Evolutionary conservation across 2,113 vertebrate genomes (phyloP).

Genomic region (Hippocampus barbouri): DNA sequence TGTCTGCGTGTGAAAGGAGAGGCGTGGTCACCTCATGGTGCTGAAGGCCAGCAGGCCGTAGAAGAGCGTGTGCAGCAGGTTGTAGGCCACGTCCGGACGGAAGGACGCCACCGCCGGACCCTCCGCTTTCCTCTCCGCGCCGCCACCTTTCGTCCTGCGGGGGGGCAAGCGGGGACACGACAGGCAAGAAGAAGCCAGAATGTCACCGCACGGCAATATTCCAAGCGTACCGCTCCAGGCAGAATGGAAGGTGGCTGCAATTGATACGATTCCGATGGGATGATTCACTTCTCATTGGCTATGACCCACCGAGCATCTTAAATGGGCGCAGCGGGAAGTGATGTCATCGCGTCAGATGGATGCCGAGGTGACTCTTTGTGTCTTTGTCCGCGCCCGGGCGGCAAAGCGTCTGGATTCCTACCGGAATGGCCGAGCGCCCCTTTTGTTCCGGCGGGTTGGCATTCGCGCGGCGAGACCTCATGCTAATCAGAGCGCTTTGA

Average conservation of each 20-base stretch:
- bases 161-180: constrained; percentile 46
- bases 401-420: neutral
- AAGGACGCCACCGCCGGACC: constrained; percentile 47
- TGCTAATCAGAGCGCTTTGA: constrained; percentile 51
- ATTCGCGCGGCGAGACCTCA: constrained; percentile 46
- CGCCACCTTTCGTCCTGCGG: constrained; percentile 34
- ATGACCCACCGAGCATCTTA: constrained; percentile 20
- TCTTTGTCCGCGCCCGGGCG: neutral
- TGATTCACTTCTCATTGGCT: constrained; percentile 44
- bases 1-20: too few species aligned
- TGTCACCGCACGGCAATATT: constrained; percentile 5
- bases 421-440: constrained; percentile 31
- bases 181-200: constrained; percentile 32
- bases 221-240: neutral
- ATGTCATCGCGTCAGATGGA: constrained; percentile 27
- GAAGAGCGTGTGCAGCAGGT: constrained; percentile 83
- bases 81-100: constrained; percentile 86
- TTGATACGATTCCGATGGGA: constrained; percentile 33
- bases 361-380: neutral
- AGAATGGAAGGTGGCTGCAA: constrained; percentile 47
- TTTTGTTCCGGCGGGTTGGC: constrained; percentile 52
- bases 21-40: constrained; percentile 87
- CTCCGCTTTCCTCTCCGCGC: constrained; percentile 39
- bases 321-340: constrained; percentile 14
- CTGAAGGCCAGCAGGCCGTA: constrained; percentile 89